Evolutionary conservation across 2,888 invertebrate genomes (phyloP).

Genomic region (Polydrusus pterygomalis): DNA sequence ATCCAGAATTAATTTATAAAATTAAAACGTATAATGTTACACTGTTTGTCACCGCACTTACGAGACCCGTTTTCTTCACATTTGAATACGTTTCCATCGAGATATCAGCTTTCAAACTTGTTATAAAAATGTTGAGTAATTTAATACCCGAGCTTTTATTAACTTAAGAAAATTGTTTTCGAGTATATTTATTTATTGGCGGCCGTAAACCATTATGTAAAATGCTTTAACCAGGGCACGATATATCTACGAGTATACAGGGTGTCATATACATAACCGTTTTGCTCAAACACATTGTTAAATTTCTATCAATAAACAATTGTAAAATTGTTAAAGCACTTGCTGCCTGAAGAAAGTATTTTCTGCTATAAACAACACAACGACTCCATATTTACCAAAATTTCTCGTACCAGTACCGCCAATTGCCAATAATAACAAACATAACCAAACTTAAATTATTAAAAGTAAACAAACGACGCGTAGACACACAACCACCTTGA

Average conservation of each 20-base stretch:
- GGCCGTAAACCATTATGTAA: constrained; percentile 4
- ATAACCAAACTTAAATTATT: too few species aligned
- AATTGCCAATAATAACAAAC: too few species aligned
- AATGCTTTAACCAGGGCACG: neutral
- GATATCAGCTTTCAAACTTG: constrained; percentile 4
- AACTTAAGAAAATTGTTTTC: constrained; percentile 4
- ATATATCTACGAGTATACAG: neutral
- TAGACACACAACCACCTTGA: too few species aligned
- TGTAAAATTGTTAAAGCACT: too few species aligned
- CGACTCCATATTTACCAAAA: too few species aligned
- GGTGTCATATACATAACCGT: neutral
- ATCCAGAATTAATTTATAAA: neutral
- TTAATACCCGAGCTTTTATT: neutral
- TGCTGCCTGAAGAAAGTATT: too few species aligned
- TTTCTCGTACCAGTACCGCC: too few species aligned
- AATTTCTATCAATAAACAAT: too few species aligned
- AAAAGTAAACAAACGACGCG: too few species aligned
- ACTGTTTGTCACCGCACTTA: neutral
- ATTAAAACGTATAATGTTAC: constrained; percentile 1
- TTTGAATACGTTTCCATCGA: constrained; percentile 2
- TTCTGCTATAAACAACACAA: too few species aligned
- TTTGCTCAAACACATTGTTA: too few species aligned
- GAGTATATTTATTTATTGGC: neutral
- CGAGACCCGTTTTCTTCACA: constrained; percentile 2
- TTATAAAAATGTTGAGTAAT: constrained; percentile 1